These are phyloP conservation scores for Trididemnum nubilum DNA, from an alignment of 23 tunicate species.

Conservation along the genomic window DNA sequence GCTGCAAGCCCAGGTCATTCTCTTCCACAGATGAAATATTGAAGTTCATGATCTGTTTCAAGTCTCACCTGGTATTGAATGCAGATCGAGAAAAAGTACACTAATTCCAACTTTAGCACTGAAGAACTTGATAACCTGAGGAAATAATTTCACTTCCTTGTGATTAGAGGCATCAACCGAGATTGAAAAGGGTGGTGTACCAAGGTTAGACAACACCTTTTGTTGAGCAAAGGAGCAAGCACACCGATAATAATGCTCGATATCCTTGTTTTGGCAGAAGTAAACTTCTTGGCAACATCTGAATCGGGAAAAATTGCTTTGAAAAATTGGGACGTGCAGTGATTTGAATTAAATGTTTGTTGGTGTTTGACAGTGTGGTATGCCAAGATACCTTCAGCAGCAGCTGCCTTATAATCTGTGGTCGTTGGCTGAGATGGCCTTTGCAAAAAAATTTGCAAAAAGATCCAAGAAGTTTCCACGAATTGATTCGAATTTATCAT, in stretches of 20 bases:
- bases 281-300: slow-evolving; percentile 23
- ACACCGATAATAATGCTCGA: slow-evolving; percentile 38
- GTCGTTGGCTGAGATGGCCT: too few species aligned
- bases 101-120: slow-evolving; percentile 41
- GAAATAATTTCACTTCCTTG: slow-evolving; percentile 47
- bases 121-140: slow-evolving; percentile 46
- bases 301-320: slow-evolving; percentile 45
- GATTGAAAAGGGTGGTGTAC: slow-evolving; percentile 32
- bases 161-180: slow-evolving; percentile 43
- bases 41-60: slow-evolving; percentile 41
- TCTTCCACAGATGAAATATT: too few species aligned
- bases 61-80: slow-evolving; percentile 52
- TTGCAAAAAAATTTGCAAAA: slow-evolving; percentile 4
- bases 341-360: too few species aligned
- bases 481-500: slow-evolving; percentile 21
- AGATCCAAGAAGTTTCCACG: slow-evolving; percentile 10
- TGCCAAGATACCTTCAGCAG: slow-evolving; percentile 51
- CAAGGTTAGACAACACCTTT: slow-evolving; percentile 37
- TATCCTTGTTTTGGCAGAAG: slow-evolving; percentile 16
- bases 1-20: too few species aligned
- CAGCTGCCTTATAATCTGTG: slow-evolving; percentile 56
- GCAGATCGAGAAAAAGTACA: slow-evolving; percentile 52
- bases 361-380: too few species aligned
- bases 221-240: slow-evolving; percentile 54
- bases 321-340: slow-evolving; percentile 53